Evolutionary conservation across 2,888 invertebrate genomes (phyloP).

Genomic region (Oscheius sp.): DNA sequence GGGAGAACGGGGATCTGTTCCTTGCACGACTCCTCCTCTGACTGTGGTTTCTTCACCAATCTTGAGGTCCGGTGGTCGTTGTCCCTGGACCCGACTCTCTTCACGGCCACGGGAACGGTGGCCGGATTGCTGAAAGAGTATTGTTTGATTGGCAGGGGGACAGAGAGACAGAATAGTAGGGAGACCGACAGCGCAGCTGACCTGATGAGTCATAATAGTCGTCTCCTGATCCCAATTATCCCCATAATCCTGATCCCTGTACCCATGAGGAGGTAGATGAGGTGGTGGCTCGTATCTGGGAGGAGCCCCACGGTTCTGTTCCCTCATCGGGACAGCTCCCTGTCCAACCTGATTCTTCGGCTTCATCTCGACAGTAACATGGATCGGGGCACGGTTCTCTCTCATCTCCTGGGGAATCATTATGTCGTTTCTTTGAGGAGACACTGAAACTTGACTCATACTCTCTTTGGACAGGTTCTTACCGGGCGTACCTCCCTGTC

Average conservation of each 20-base stretch:
- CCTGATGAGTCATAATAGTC: not conserved
- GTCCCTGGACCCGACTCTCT: constrained; percentile 10
- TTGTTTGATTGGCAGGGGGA: too few species aligned
- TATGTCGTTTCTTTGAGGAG: constrained; percentile 2
- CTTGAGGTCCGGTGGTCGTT: constrained; percentile 5
- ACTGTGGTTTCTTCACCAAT: constrained; percentile 26
- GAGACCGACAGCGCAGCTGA: too few species aligned
- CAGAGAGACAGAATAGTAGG: too few species aligned
- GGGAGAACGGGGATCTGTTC: constrained; percentile 27
- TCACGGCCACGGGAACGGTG: not conserved
- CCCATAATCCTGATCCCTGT: constrained; percentile 33
- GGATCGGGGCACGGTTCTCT: constrained; percentile 19
- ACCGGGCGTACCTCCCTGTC: constrained; percentile 17
- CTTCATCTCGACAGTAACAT: constrained; percentile 27
- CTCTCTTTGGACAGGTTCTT: not conserved
- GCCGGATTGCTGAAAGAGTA: too few species aligned
- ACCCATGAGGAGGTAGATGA: constrained; percentile 28
- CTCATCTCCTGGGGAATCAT: constrained; percentile 33
- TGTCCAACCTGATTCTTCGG: constrained; percentile 15
- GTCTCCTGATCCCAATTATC: constrained; percentile 35
- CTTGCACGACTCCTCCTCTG: not conserved
- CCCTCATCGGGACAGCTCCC: constrained; percentile 1
- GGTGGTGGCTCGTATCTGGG: constrained; percentile 21
- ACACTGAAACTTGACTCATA: constrained; percentile 6
- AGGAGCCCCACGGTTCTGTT: not conserved